These are phyloP conservation scores for Chironomus riparius DNA, from an alignment of 2,888 invertebrate genomes.

Conservation along the genomic window DNA sequence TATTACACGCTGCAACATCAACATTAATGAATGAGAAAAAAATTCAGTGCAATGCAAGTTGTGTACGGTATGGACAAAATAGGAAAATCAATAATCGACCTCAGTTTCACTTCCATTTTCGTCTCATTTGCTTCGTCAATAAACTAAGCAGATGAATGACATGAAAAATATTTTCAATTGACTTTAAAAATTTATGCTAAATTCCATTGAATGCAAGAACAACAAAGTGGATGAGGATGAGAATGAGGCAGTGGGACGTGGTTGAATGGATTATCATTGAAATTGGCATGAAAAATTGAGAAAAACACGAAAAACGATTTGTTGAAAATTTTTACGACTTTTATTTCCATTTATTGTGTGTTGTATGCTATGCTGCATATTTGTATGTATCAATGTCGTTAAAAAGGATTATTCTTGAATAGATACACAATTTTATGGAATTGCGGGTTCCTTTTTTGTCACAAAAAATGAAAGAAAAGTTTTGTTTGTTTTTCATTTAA, in stretches of 20 bases:
- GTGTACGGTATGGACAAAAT: no score
- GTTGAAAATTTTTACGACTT: conserved; percentile 23
- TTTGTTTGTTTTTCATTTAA: neutral
- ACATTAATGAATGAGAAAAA: neutral
- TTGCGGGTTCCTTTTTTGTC: neutral
- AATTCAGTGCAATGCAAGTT: neutral
- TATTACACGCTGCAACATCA: no score
- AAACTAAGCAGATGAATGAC: neutral
- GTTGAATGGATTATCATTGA: neutral
- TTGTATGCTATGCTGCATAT: neutral
- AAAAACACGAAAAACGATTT: conserved; percentile 26
- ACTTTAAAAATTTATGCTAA: neutral
- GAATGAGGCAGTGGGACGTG: neutral
- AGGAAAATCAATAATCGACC: conserved; percentile 4
- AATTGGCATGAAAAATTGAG: conserved; percentile 14
- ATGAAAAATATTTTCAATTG: neutral
- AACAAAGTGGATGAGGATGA: neutral
- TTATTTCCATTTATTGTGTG: neutral
- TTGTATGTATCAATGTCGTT: conserved; percentile 17
- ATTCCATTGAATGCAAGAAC: neutral
- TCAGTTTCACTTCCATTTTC: neutral
- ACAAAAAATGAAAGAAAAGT: neutral
- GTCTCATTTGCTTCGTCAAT: neutral
- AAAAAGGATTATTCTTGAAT: conserved; percentile 20
- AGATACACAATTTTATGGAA: neutral